Evolutionary conservation across 2,888 invertebrate genomes (phyloP).

Genomic region (Parnassius glacialis): DNA sequence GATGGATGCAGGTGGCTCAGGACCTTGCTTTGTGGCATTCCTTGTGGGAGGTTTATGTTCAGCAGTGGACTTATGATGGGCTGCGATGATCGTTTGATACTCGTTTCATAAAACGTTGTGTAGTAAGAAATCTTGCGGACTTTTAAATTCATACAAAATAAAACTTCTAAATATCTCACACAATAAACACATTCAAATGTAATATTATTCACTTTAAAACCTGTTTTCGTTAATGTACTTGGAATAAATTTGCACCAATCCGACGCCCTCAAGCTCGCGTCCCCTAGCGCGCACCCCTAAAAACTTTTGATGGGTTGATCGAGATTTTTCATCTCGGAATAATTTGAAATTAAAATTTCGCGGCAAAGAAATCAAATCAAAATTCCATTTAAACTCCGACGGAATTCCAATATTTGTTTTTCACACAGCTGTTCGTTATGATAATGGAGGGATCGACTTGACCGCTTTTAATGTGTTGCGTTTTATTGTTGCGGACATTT

Average conservation of each 20-base stretch:
- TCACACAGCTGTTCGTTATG: conserved; percentile 57
- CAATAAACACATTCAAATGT: background rate
- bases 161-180: background rate
- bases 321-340: conserved; percentile 75
- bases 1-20: too few species aligned
- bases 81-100: too few species aligned
- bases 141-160: too few species aligned
- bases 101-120: too few species aligned
- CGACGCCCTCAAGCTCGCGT: background rate
- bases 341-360: conserved; percentile 77
- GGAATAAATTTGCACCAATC: conserved; percentile 18
- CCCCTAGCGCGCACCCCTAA: conserved; percentile 14
- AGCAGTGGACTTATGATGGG: too few species aligned
- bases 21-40: too few species aligned
- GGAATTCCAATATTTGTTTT: conserved; percentile 68
- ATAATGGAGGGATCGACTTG: conserved; percentile 33
- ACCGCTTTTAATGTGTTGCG: conserved; percentile 16
- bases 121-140: too few species aligned
- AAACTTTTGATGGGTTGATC: conserved; percentile 70
- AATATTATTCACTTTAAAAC: too few species aligned
- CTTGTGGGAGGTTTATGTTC: too few species aligned
- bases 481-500: background rate
- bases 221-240: conserved; percentile 4
- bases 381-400: conserved; percentile 71
- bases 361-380: conserved; percentile 77